These are phyloP conservation scores for Schizotus pectinicornis DNA, from an alignment of 2,888 invertebrate species.

Conservation along the genomic window DNA sequence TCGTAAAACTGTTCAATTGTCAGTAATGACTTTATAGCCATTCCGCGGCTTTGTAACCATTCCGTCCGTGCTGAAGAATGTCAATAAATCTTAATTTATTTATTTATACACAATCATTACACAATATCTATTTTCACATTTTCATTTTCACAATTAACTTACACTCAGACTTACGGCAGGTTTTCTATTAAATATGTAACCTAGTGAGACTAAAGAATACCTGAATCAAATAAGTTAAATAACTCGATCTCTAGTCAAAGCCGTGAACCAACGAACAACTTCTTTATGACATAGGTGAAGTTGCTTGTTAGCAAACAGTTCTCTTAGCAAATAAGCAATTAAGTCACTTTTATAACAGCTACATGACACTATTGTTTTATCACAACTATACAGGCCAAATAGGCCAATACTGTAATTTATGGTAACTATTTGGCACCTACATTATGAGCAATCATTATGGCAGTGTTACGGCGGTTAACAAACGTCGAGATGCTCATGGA, in stretches of 20 bases:
- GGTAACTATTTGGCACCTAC: conserved; percentile 49
- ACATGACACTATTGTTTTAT: conserved; percentile 40
- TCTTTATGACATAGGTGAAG: neutral
- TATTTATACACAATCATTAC: too few relatives aligned
- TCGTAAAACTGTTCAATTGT: too few relatives aligned
- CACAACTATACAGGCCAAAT: conserved; percentile 37
- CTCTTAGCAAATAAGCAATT: neutral
- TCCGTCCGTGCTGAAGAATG: too few relatives aligned
- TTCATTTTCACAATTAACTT: conserved; percentile 27
- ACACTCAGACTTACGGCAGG: conserved; percentile 25
- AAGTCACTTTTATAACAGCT: conserved; percentile 16
- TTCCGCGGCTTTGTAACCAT: too few relatives aligned
- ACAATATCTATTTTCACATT: too few relatives aligned
- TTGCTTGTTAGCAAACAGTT: neutral
- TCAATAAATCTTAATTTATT: too few relatives aligned
- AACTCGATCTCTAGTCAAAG: conserved; percentile 19
- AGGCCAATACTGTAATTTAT: conserved; percentile 41
- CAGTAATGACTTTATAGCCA: too few relatives aligned
- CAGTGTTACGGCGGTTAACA: conserved; percentile 18
- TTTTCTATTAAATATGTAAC: conserved; percentile 16
- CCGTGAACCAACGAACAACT: neutral
- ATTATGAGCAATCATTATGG: conserved; percentile 40
- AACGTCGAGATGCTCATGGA: too few relatives aligned
- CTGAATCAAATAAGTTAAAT: conserved; percentile 21
- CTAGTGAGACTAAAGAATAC: conserved; percentile 10